These are phyloP conservation scores for Lepidocolaptes lacrymiger DNA, from an alignment of 2,797 vertebrate species.

Conservation along the genomic window DNA sequence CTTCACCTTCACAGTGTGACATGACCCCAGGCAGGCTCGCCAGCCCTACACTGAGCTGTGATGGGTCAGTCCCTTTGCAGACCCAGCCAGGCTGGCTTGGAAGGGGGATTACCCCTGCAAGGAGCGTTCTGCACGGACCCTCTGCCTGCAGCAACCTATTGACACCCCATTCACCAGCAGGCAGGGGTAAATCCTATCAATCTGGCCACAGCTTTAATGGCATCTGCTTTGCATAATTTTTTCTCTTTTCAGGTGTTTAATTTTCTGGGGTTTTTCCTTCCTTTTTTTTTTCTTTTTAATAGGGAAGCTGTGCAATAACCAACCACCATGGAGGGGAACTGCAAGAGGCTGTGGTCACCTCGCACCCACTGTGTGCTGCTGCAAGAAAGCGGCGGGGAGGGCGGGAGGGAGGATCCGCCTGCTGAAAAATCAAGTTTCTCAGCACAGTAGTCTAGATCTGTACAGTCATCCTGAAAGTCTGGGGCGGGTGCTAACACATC, in stretches of 20 bases:
- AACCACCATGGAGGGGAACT: fast-evolving
- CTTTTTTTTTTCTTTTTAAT: too few species aligned
- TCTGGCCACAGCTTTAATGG: too few species aligned
- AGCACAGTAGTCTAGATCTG: background rate
- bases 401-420: background rate
- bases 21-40: background rate
- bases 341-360: fast-evolving
- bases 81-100: fast-evolving
- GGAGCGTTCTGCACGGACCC: background rate
- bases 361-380: fast-evolving
- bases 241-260: fast-evolving
- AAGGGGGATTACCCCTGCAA: fast-evolving
- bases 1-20: background rate
- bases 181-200: background rate
- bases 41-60: fast-evolving
- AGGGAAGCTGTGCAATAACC: background rate
- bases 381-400: fast-evolving
- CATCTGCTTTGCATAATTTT: background rate
- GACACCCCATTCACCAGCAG: background rate
- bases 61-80: background rate
- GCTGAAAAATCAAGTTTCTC: fast-evolving
- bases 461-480: background rate
- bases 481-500: fast-evolving
- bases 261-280: too few species aligned
- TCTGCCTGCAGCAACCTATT: fast-evolving